Base-by-base conservation (phyloP, 2,797 vertebrate species). In the Enteromius viviparus region DNA sequence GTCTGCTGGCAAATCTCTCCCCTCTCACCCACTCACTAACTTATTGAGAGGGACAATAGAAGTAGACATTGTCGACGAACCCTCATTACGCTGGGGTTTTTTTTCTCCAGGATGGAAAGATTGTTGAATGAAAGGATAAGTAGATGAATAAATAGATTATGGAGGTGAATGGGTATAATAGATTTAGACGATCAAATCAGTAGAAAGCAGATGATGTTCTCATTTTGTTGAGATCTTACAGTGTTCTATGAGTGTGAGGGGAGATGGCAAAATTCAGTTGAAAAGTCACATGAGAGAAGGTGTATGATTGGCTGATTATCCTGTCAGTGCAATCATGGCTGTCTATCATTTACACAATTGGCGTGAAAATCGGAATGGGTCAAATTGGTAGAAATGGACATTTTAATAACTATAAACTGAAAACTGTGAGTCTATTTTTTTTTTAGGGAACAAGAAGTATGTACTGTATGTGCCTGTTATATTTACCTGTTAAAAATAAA, bases 1-100 rank as follows among this genome's bases (percentile, higher is more conserved):
- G 77, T 83, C 84, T 65, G 65, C 83, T 72, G 62, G 85, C 32
- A 84, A 72, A 60, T 84, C 70, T 86, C 45, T 62, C 65, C 62
- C 66, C 62, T 68, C 84, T 83, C 78, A 69, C 47, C 40, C 81
- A 76, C 62, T 71, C 75, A 77, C 78, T 32, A 71, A 64, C 49
- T 82, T 65, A 58, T 58, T 66, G 42, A 17, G 47, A 78, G 66
- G 76, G 65, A 82, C 68, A 81, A 80, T 80, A 19, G 58, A 83
- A 55, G 66, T 77, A 78, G 78, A 84, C 75, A 76, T 75, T 58
- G 34, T 19, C 12, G 23, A 69, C 23, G 26, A 53, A 72, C 26
- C 19, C 81, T 69, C 65, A 80, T 86, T 79, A 78, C 78, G 74
- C 68, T 75, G 37, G 42, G 10, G 2, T 51, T 55, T 17, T 71